Conservation (phyloP, 2,797 vertebrate species). For the Chloroceryle inda region DNA sequence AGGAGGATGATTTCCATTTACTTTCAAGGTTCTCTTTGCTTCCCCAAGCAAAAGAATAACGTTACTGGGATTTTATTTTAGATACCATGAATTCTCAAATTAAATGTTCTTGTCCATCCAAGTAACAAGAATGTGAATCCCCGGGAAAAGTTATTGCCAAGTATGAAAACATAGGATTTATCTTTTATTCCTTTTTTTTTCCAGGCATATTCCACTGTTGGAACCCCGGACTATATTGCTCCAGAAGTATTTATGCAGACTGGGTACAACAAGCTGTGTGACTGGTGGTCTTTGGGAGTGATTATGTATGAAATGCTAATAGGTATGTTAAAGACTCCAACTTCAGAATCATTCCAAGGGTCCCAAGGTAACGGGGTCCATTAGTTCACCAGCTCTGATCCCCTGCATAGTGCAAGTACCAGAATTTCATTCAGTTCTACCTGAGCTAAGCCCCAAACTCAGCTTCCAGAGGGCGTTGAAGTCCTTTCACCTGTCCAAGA, state of each 20-base stretch:
- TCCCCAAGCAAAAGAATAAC: neutral
- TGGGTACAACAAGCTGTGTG: constrained; percentile 96
- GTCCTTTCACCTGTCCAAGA: neutral
- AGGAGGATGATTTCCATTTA: neutral
- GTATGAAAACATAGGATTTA: rapidly evolving
- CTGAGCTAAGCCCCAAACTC: neutral
- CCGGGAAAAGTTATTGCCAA: neutral
- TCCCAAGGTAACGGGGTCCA: neutral
- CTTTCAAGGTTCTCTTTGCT: neutral
- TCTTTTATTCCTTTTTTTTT: neutral
- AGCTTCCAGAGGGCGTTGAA: neutral
- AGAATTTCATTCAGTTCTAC: neutral
- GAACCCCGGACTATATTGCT: constrained; percentile 96
- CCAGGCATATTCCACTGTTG: constrained; percentile 96
- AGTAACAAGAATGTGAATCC: neutral
- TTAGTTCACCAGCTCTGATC: neutral
- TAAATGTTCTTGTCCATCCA: neutral
- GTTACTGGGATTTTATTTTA: neutral
- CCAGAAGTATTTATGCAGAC: constrained; percentile 98
- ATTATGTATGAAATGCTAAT: constrained; percentile 99
- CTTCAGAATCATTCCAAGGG: neutral
- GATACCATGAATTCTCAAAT: neutral
- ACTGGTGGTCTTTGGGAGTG: constrained; percentile 98
- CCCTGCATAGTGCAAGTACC: neutral
- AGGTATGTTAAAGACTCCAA: constrained; percentile 81